Conservation (phyloP, 2,797 vertebrate genomes). For the Betta splendens region DNA sequence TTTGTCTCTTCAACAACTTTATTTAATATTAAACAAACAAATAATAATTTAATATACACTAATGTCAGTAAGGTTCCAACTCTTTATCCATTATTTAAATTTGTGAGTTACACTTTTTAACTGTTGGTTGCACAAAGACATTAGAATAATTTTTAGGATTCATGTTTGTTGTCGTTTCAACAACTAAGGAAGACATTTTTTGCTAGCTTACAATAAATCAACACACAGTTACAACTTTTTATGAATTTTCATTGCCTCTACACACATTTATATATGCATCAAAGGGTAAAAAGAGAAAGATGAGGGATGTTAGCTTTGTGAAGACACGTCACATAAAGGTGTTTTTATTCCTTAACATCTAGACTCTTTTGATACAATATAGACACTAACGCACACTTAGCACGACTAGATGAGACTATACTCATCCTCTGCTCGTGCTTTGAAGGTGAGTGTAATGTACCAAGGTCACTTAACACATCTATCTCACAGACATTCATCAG, state of each 20-base stretch:
- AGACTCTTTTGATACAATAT: slow-evolving; percentile 3
- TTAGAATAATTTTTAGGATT: no score
- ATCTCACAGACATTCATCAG: slow-evolving; percentile 74
- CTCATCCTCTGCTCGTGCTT: slow-evolving; percentile 58
- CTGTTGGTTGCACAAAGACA: neutral
- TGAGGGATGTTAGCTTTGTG: neutral
- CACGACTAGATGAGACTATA: slow-evolving; percentile 43
- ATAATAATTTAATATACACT: no score
- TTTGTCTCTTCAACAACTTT: slow-evolving; percentile 4
- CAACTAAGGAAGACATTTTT: neutral
- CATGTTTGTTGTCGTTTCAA: no score
- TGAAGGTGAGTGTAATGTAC: slow-evolving; percentile 74
- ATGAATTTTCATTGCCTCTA: no score
- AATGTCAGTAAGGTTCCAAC: no score
- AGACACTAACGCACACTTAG: slow-evolving; percentile 23
- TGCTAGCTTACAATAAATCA: neutral
- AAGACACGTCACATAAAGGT: neutral
- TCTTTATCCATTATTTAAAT: neutral
- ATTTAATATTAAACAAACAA: neutral
- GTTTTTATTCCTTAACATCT: neutral
- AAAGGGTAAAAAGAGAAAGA: neutral
- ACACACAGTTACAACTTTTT: neutral
- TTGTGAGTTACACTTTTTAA: neutral
- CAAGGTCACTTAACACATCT: slow-evolving; percentile 80
- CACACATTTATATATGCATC: neutral